Base-by-base conservation (phyloP, 2,797 vertebrate species). In the Acanthurus lineatus region DNA sequence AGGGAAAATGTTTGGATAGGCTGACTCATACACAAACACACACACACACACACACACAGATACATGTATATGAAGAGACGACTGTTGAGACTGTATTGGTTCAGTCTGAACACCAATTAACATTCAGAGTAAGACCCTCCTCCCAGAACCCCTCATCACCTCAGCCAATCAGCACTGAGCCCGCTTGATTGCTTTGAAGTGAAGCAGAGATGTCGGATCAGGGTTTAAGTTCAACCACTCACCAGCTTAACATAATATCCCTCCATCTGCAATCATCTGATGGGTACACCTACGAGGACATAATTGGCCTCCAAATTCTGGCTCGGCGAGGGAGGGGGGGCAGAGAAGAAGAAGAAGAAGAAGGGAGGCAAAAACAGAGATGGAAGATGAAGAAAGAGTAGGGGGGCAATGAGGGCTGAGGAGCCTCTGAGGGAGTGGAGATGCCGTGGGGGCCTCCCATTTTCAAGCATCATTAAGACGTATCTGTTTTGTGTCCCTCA, bases 131-230 rank as follows among this genome's bases (percentile, higher is more conserved):
- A 32, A 69, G 88, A 87, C 78, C 79, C 67, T 73, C 85, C 58
- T 66, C 75, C 80, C 78, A 67, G 76, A 77, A 89, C 83, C 87
- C 78, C 79, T 84, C 56, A 79, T 87, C 86, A 86, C 81, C 80
- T 89, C 32, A 4, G 73, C 87, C 91, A 91, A 92, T 93, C 91
- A 89, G 79, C 80, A 48, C 63, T 9, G 42, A 77, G 89, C 73
- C 53, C 5, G 56, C 77, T 53, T 91, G 90, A 91, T 90, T 87
- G 90, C 94, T 94, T 94, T 95, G 94, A 95, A 95, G 94, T 91
- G 84, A 86, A 85, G 88, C 87, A 93, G 88, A 91, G 82, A 94
- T 51, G 90, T 92, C 86, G 51, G 89, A 87, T 90, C 67, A 40
- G 82, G 88, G 72, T 88, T 89, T 89, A 84, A 88, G 71, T 93